These are phyloP conservation scores for Drosophila tanythrix DNA, from an alignment of 2,888 invertebrate species.

Conservation along the genomic window DNA sequence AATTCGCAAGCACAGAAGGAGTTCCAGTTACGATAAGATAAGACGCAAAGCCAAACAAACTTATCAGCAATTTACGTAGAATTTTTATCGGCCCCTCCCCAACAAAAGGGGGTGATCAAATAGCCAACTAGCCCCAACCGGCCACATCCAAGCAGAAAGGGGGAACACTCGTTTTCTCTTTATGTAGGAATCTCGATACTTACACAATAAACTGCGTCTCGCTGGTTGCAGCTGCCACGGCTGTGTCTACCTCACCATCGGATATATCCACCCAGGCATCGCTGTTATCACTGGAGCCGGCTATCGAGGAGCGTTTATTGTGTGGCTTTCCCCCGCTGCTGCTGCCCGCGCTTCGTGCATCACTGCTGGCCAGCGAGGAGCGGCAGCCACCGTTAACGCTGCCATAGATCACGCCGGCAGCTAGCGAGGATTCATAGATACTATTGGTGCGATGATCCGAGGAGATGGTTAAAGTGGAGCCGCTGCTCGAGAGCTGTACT, in stretches of 20 bases:
- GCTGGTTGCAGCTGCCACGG: conserved; percentile 40
- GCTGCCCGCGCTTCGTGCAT: conserved; percentile 36
- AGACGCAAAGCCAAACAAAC: conserved; percentile 64
- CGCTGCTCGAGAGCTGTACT: conserved; percentile 78
- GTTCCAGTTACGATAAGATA: conserved; percentile 65
- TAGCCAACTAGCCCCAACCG: neutral
- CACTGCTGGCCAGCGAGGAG: conserved; percentile 55
- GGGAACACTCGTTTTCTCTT: neutral
- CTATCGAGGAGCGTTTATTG: conserved; percentile 70
- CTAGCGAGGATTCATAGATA: conserved; percentile 83
- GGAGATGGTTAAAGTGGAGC: conserved; percentile 83
- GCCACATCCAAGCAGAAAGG: neutral
- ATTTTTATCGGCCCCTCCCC: conserved; percentile 20
- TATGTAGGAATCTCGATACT: conserved; percentile 63
- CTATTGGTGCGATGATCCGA: conserved; percentile 85
- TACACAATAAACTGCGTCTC: conserved; percentile 84
- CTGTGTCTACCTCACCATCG: conserved; percentile 63
- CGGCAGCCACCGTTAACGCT: conserved; percentile 58
- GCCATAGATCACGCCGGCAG: conserved; percentile 63
- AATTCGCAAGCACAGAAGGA: conserved; percentile 37
- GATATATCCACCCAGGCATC: conserved; percentile 85
- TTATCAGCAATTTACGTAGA: conserved; percentile 68
- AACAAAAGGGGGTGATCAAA: neutral
- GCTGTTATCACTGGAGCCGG: conserved; percentile 82
- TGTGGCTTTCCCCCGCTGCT: conserved; percentile 35